Evolutionary conservation across 2,888 invertebrate species (phyloP), one percentile per base, ranked within the genome.

Genomic region (Smittia aterrima): DNA sequence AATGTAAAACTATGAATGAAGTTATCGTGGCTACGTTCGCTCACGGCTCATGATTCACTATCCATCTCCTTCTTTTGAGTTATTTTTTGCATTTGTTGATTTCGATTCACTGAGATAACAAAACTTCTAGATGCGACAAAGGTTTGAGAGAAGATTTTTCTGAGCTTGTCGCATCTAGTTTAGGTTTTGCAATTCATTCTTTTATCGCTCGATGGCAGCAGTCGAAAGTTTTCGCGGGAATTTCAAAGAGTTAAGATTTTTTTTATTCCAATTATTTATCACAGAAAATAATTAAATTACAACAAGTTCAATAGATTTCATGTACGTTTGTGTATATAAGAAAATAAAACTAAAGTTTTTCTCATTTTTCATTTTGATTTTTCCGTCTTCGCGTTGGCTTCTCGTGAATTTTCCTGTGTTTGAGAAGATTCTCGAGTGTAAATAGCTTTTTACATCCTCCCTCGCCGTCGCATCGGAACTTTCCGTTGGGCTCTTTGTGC

Each of bases 401-500:
- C 13, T 41, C 22, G 24, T 70, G 70, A 1, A 53, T 32, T 9
- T 3, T 9, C 9, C 4, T 6, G 27, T 70, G 70, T 27, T 53
- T 54, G 16, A 70, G 9, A 18, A 54, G 20, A 54, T 54, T 70
- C 16, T 70, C 70, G 3, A 70, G 41, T 11, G 47, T 62, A 24
- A 68, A 75, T 74, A 75, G 74, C 32, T 70, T 70, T 6, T 20
- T 53, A 32, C 70, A 70, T 9, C 24, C 47, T 7, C 47, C 54
- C 1, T 47, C 47, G 9, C 13, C 47, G 79, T 87, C 87, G 78
- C 87, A 87, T 67, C 83, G 86, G 78, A 89, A 89, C 79, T 87
- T 85, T 76, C 88, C 88, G 79, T 85, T 86, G 75, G 86, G 85
- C 78, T 38, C 38, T 20, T 86, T 84, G 79, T 88, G 90, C 25